Conservation (phyloP, 1,140 invertebrate species). For the Ooceraea biroi region DNA sequence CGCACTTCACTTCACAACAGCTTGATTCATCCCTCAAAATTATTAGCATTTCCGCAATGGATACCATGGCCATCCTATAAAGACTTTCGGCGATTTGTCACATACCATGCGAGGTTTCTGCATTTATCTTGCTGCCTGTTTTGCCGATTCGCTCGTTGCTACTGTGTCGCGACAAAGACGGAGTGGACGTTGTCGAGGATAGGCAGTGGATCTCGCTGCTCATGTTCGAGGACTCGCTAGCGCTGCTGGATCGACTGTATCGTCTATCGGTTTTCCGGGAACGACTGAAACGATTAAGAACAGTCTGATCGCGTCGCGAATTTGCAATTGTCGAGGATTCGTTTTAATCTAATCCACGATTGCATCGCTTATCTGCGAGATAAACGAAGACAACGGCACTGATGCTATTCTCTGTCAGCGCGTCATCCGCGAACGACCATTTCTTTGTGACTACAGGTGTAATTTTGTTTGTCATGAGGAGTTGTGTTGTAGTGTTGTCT, state of each 20-base stretch:
- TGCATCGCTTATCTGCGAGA: slow-evolving; percentile 16
- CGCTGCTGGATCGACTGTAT: slow-evolving; percentile 84
- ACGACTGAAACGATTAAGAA: slow-evolving; percentile 74
- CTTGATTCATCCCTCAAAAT: not conserved
- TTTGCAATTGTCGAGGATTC: slow-evolving; percentile 13
- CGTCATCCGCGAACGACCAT: not conserved
- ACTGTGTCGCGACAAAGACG: slow-evolving; percentile 83
- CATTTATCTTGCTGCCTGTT: slow-evolving; percentile 71
- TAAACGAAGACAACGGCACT: slow-evolving; percentile 24
- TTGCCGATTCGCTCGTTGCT: slow-evolving; percentile 82
- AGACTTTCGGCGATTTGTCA: not conserved
- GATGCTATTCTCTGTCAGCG: not conserved
- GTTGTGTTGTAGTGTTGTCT: not conserved
- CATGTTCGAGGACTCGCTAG: slow-evolving; percentile 84
- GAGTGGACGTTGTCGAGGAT: slow-evolving; percentile 84
- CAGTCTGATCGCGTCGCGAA: slow-evolving; percentile 6
- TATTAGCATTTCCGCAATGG: not conserved
- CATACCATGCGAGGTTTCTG: slow-evolving; percentile 77
- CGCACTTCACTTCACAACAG: no score
- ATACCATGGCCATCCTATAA: no score
- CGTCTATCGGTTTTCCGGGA: slow-evolving; percentile 81
- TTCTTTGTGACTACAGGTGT: not conserved
- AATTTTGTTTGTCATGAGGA: not conserved
- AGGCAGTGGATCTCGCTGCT: slow-evolving; percentile 85
- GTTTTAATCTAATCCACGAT: slow-evolving; percentile 1